Evolutionary conservation across 2,888 invertebrate genomes (phyloP).

Genomic region (Lepidochrysops patricia): DNA sequence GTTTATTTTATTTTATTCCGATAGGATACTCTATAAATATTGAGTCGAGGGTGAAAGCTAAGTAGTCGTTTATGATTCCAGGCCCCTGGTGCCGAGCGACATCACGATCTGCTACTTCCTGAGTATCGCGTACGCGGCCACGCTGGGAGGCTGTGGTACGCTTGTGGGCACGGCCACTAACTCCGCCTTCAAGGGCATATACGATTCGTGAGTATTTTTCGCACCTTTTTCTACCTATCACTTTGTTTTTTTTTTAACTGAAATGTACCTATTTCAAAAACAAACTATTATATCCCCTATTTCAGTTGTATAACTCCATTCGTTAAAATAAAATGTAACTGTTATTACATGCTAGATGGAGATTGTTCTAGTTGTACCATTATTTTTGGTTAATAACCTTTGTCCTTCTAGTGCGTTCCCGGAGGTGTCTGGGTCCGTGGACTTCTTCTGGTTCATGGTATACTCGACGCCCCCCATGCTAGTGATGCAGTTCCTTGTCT

Average conservation of each 20-base stretch:
- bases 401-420: slow-evolving; percentile 52
- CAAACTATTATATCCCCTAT: no score
- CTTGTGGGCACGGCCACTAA: slow-evolving; percentile 88
- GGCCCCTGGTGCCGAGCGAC: slow-evolving; percentile 78
- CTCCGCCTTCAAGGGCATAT: slow-evolving; percentile 87
- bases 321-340: no score
- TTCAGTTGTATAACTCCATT: no score
- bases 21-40: no score
- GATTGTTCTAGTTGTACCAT: no score
- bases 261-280: no score
- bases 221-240: no score
- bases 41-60: no score
- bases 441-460: slow-evolving; percentile 90
- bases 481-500: slow-evolving; percentile 82
- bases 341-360: no score
- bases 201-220: slow-evolving; percentile 75
- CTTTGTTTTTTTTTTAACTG: no score
- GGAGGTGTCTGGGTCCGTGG: slow-evolving; percentile 73
- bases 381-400: no score
- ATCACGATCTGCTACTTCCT: slow-evolving; percentile 86
- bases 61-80: slow-evolving; percentile 33
- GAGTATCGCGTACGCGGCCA: slow-evolving; percentile 86
- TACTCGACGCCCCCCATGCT: slow-evolving; percentile 90
- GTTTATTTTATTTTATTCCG: no score
- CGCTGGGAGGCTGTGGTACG: slow-evolving; percentile 86